Evolutionary conservation across 2,888 invertebrate genomes (phyloP).

Genomic region (Aradus depressus): DNA sequence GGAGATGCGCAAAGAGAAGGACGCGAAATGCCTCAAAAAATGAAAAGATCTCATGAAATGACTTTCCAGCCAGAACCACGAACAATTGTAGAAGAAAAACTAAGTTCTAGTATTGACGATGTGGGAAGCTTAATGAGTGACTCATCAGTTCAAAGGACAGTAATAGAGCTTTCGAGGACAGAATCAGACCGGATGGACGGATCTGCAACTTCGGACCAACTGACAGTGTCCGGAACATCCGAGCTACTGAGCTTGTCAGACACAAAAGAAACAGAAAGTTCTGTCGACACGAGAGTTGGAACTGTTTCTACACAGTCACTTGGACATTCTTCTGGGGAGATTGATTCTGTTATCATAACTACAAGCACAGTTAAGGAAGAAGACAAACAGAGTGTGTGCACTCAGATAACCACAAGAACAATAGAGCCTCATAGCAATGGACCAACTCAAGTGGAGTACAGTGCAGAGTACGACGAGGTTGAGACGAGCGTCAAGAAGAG

Average conservation of each 20-base stretch:
- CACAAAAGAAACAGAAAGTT: conserved; percentile 24
- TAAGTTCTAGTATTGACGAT: conserved; percentile 47
- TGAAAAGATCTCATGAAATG: conserved; percentile 87
- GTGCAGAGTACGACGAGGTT: conserved; percentile 39
- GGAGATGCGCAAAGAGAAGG: conserved; percentile 28
- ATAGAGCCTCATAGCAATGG: conserved; percentile 36
- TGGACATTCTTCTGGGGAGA: conserved; percentile 33
- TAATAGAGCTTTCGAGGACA: conserved; percentile 39
- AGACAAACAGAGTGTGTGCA: conserved; percentile 42
- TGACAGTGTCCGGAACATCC: conserved; percentile 39
- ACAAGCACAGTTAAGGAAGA: conserved; percentile 41
- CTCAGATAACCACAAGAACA: conserved; percentile 45
- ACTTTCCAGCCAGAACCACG: conserved; percentile 55
- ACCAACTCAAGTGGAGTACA: conserved; percentile 43
- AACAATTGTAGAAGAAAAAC: conserved; percentile 41
- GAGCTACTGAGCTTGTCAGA: conserved; percentile 38
- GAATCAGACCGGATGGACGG: conserved; percentile 40
- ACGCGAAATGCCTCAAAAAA: conserved; percentile 45
- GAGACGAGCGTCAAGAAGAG: conserved; percentile 34
- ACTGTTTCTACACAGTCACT: conserved; percentile 35
- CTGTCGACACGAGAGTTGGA: conserved; percentile 14
- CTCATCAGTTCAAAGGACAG: conserved; percentile 37
- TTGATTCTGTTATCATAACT: conserved; percentile 43
- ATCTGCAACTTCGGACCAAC: conserved; percentile 33
- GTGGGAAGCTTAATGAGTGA: conserved; percentile 38